Conservation (phyloP, 2,888 invertebrate species). For the Eristalis arbustorum region DNA sequence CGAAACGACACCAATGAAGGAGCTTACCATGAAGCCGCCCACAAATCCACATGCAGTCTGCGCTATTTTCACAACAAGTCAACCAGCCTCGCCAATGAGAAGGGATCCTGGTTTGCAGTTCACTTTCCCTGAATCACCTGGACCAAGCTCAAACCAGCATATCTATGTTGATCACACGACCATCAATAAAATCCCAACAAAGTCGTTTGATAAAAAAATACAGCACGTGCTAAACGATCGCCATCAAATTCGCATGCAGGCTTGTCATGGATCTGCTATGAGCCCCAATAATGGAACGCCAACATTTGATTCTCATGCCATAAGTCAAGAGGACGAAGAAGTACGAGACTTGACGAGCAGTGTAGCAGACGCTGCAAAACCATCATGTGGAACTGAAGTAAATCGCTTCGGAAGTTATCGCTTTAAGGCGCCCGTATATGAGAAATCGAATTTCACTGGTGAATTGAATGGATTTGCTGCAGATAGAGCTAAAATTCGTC, state of each 20-base stretch:
- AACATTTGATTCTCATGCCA: slow-evolving; percentile 40
- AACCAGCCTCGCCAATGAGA: slow-evolving; percentile 87
- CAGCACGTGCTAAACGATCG: slow-evolving; percentile 75
- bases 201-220: slow-evolving; percentile 74
- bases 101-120: slow-evolving; percentile 83
- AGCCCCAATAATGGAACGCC: slow-evolving; percentile 70
- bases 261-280: slow-evolving; percentile 42
- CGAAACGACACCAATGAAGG: slow-evolving; percentile 92
- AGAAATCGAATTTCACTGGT: slow-evolving; percentile 73
- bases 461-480: slow-evolving; percentile 81
- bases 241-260: slow-evolving; percentile 62
- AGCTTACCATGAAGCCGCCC: slow-evolving; percentile 79
- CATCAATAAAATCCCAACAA: slow-evolving; percentile 71
- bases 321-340: slow-evolving; percentile 81
- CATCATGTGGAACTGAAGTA: not conserved
- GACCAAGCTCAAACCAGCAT: slow-evolving; percentile 45
- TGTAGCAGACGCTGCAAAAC: not conserved
- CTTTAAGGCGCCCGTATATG: not conserved
- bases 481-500: slow-evolving; percentile 80
- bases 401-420: slow-evolving; percentile 79
- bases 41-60: slow-evolving; percentile 85
- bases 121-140: slow-evolving; percentile 78
- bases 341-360: slow-evolving; percentile 81
- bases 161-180: slow-evolving; percentile 69
- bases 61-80: slow-evolving; percentile 82